Conservation (phyloP, 2,797 vertebrate species). For the Parambassis ranga region DNA sequence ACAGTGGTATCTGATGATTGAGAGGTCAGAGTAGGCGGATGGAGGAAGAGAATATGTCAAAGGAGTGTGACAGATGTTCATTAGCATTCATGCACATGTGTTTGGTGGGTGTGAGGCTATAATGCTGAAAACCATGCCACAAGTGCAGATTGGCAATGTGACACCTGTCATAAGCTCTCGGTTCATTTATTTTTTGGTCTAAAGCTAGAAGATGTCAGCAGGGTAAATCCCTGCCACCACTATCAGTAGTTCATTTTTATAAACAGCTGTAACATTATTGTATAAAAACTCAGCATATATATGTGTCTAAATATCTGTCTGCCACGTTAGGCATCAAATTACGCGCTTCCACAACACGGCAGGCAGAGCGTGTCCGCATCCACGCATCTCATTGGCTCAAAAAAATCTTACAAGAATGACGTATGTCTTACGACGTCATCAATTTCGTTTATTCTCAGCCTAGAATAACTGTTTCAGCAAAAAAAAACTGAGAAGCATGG, state of each 20-base stretch:
- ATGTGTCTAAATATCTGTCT: background rate
- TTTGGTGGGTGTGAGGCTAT: background rate
- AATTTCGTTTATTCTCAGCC: constrained; percentile 13
- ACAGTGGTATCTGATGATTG: constrained; percentile 14
- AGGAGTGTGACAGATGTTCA: constrained; percentile 34
- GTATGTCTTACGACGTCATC: constrained; percentile 23
- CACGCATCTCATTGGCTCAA: constrained; percentile 54
- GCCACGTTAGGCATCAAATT: constrained; percentile 40
- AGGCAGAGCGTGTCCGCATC: background rate
- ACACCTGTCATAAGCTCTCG: background rate
- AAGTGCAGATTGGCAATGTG: background rate
- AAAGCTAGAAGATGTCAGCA: background rate
- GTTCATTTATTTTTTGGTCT: background rate
- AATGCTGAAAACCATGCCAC: background rate
- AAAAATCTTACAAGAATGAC: constrained; percentile 30
- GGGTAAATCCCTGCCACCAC: background rate
- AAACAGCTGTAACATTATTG: no score
- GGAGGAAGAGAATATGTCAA: constrained; percentile 21
- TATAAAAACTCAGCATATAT: background rate
- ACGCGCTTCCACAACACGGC: constrained; percentile 32
- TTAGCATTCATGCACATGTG: constrained; percentile 3
- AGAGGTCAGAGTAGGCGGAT: constrained; percentile 9
- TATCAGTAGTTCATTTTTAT: background rate
- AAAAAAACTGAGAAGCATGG: no score
- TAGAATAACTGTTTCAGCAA: background rate